Evolutionary conservation across 1,140 invertebrate genomes (phyloP), one percentile per base, ranked within the genome.

Genomic region (Listronotus oregonensis): DNA sequence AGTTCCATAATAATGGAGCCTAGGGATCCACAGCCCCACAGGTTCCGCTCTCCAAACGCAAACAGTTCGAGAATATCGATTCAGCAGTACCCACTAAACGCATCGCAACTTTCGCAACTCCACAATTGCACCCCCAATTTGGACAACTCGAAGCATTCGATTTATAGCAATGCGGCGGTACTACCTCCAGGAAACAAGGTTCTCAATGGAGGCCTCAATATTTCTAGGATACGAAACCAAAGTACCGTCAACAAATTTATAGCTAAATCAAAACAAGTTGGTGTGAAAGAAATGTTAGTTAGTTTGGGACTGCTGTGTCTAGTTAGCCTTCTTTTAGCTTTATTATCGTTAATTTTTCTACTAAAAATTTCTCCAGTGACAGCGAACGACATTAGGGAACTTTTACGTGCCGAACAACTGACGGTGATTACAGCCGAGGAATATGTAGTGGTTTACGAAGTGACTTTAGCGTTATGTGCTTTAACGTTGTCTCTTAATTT

Each of bases 371-470:
- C 91, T 14, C 89, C 90, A 44, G 79, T 86, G 7, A 83, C 82
- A 1, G 78, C 77, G 67, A 76, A 79, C 77, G 80, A 80, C 77
- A 82, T 78, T 61, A 73, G 81, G 75, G 64, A 86, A 75, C 81
- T 87, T 73, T 76, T 84, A 82, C 65, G 83, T 82, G 74, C 82
- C 73, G 80, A 82, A 80, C 67, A 80, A 78, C 75, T 85, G 70
- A 84, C 85, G 43, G 81, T 86, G 67, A 85, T 83, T 65, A 84
- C 85, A 57, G 79, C 81, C 14, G 91, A 93, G 73, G 92, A 94
- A 74, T 93, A 93, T 72, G 87, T 90, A 18, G 87, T 92, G 64
- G 91, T 96, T 31, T 93, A 94, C 77, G 93, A 96, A 83, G 93
- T 96, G 66, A 94, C 93, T 3, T 82, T 95, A 67, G 93, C 92